A percentile compares a stretch with the other conserved stretches of the same genome.
Evolutionary conservation across 2,113 vertebrate genomes (phyloP).

Genomic region (Synchiropus splendidus): DNA sequence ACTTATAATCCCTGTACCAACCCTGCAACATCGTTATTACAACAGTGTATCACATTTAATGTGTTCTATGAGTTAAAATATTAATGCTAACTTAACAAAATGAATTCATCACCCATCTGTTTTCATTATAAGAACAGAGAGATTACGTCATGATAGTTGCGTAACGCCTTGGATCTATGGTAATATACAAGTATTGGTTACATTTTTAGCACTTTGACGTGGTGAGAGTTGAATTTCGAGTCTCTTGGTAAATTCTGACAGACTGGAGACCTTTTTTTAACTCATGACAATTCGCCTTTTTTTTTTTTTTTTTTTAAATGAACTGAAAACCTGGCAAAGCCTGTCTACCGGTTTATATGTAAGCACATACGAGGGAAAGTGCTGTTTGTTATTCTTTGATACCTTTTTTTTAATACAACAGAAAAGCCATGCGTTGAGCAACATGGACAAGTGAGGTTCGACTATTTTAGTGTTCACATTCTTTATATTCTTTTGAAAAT

Average conservation of each 20-base stretch:
- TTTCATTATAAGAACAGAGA: too few relatives aligned
- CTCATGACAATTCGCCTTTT: background rate
- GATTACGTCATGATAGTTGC: too few relatives aligned
- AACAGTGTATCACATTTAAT: too few relatives aligned
- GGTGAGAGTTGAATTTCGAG: too few relatives aligned
- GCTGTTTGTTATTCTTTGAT: conserved; percentile 49
- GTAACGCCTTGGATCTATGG: conserved; percentile 27
- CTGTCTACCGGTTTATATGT: conserved; percentile 45
- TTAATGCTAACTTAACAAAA: too few relatives aligned
- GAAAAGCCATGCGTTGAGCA: conserved; percentile 42
- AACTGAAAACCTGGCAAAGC: conserved; percentile 38
- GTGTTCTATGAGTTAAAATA: too few relatives aligned
- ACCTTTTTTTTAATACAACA: conserved; percentile 33
- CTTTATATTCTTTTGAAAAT: too few relatives aligned
- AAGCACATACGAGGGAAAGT: conserved; percentile 37
- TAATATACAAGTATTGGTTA: conserved; percentile 31
- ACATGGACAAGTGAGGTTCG: conserved; percentile 42
- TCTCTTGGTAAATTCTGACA: too few relatives aligned
- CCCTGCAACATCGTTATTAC: too few relatives aligned
- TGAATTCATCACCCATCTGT: too few relatives aligned
- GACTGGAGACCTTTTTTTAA: too few relatives aligned
- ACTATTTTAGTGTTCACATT: conserved; percentile 15
- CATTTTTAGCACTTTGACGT: conserved; percentile 38
- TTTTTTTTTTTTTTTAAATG: conserved; percentile 36
- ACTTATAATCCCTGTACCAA: too few relatives aligned